phyloP scores from a whole-genome alignment of 2,113 vertebrate genomes.

The Poeciliopsis prolifica region DNA sequence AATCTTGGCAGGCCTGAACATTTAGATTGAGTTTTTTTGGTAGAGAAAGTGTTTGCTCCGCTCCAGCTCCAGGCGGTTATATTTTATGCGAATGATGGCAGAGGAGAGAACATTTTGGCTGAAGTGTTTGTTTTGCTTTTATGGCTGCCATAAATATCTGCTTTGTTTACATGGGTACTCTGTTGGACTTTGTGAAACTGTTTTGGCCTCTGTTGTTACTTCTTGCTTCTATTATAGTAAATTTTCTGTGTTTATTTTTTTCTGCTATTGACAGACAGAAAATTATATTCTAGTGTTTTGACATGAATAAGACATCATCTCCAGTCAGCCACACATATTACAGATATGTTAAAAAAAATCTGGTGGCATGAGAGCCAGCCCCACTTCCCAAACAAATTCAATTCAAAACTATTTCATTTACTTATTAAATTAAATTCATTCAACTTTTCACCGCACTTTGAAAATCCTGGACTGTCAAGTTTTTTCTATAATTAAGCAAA shows the following conservation, averaged over 20 bases:
- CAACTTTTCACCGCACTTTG: too few species aligned
- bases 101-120: constrained; percentile 11
- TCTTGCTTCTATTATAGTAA: too few species aligned
- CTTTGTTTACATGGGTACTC: not conserved
- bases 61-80: constrained; percentile 6
- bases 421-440: too few species aligned
- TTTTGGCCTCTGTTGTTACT: not conserved
- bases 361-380: too few species aligned
- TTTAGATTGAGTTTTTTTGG: constrained; percentile 26
- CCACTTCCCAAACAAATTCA: too few species aligned
- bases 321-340: too few species aligned
- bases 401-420: too few species aligned
- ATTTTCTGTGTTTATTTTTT: not conserved
- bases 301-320: too few species aligned
- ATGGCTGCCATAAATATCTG: constrained; percentile 21
- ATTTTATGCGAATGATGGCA: constrained; percentile 8
- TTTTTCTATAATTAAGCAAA: too few species aligned
- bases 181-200: not conserved
- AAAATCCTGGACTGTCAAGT: too few species aligned
- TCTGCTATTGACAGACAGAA: not conserved
- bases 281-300: too few species aligned
- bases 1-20: constrained; percentile 17
- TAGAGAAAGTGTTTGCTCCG: constrained; percentile 6
- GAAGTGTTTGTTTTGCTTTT: constrained; percentile 12
- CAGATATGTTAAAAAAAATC: too few species aligned